Conservation (phyloP, 2,113 vertebrate genomes). For the Salvelinus sp. region DNA sequence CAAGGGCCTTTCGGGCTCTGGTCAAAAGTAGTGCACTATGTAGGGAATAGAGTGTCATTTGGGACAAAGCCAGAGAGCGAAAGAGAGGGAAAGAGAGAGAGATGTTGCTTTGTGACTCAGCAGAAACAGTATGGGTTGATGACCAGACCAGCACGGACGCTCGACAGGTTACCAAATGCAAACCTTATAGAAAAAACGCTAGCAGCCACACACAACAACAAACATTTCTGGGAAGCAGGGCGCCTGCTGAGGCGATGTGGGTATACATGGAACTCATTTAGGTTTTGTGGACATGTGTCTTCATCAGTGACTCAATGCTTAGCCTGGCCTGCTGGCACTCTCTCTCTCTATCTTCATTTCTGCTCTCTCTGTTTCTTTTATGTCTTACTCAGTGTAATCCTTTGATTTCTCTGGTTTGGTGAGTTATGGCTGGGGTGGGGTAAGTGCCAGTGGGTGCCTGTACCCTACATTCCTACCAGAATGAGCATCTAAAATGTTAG, state of each 20-base stretch:
- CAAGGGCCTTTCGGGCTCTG: no score
- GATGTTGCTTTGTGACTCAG: constrained; percentile 1
- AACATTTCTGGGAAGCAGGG: not conserved
- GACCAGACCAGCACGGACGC: not conserved
- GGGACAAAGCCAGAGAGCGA: not conserved
- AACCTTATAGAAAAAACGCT: not conserved
- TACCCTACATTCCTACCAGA: no score
- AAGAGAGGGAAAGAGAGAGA: not conserved
- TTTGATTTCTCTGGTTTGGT: no score
- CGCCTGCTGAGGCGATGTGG: not conserved
- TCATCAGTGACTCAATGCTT: not conserved
- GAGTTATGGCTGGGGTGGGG: not conserved
- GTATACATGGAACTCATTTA: constrained; percentile 5
- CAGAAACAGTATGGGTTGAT: not conserved
- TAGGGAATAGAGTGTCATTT: no score
- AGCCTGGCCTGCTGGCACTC: no score
- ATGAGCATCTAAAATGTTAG: no score
- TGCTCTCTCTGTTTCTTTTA: not conserved
- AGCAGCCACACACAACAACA: not conserved
- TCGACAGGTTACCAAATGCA: not conserved
- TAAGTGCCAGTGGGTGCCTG: not conserved
- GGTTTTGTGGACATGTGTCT: not conserved
- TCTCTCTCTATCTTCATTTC: no score
- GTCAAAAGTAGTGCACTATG: no score
- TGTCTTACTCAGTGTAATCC: no score